Conservation (phyloP, 2,113 vertebrate species). For the Pungitius pungitius region DNA sequence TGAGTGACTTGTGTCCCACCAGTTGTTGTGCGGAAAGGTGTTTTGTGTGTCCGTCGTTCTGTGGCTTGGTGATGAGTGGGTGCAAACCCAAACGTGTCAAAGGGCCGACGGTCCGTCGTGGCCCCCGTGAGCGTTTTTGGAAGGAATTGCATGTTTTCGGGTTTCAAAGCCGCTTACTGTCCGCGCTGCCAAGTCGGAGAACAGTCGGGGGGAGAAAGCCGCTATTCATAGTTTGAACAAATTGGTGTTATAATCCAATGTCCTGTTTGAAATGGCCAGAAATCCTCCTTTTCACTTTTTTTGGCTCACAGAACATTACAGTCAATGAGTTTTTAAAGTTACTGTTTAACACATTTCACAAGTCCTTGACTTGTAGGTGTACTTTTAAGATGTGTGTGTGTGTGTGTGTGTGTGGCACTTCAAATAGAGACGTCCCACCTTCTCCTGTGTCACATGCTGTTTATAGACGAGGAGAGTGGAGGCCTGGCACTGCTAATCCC, state of each 20-base stretch:
- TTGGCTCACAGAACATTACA: neutral
- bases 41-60: neutral
- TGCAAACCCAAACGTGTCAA: constrained; percentile 38
- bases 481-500: constrained; percentile 57
- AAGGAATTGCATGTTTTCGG: constrained; percentile 66
- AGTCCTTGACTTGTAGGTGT: neutral
- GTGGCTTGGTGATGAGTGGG: constrained; percentile 15
- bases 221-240: constrained; percentile 64
- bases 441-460: constrained; percentile 67
- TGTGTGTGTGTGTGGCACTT: constrained; percentile 27
- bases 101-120: constrained; percentile 32
- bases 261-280: constrained; percentile 27
- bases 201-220: constrained; percentile 51
- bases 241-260: constrained; percentile 51
- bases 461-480: constrained; percentile 61
- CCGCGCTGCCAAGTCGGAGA: constrained; percentile 57
- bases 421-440: constrained; percentile 50
- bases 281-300: neutral
- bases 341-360: neutral
- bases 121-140: constrained; percentile 35
- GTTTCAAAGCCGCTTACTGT: constrained; percentile 69
- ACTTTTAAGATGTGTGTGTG: constrained; percentile 2
- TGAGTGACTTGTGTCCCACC: constrained; percentile 6
- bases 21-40: too few species aligned
- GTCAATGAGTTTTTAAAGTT: neutral